Conservation (phyloP, 2,888 invertebrate species). For the Leucophora obtusa region DNA sequence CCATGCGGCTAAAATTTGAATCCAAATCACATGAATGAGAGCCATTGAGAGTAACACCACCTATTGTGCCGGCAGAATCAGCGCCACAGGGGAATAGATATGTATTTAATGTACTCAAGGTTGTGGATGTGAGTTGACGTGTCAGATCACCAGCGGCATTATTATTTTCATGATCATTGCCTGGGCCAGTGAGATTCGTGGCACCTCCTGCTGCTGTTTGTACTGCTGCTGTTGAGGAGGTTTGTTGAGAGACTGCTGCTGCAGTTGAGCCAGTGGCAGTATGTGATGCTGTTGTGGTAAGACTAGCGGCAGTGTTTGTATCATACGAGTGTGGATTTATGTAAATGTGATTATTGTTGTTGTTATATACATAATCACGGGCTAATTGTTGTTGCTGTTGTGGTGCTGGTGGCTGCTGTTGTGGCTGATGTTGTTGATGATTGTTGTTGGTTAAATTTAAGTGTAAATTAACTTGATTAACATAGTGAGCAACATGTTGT, state of each 20-base stretch:
- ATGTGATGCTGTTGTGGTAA: constrained; percentile 67
- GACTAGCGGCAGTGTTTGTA: constrained; percentile 74
- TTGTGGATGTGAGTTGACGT: constrained; percentile 74
- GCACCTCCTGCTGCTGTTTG: constrained; percentile 24
- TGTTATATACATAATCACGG: constrained; percentile 61
- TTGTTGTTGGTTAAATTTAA: constrained; percentile 67
- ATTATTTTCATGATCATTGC: constrained; percentile 66
- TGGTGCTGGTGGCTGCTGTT: constrained; percentile 63
- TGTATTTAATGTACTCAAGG: constrained; percentile 76
- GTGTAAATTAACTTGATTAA: constrained; percentile 70
- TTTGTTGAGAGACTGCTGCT: constrained; percentile 49
- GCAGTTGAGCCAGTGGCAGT: constrained; percentile 71
- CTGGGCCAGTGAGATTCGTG: constrained; percentile 2
- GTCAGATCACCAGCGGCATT: constrained; percentile 67
- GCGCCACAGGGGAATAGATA: constrained; percentile 76
- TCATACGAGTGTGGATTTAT: constrained; percentile 77
- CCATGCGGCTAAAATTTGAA: constrained; percentile 77
- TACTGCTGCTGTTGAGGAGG: constrained; percentile 42
- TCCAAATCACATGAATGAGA: constrained; percentile 75
- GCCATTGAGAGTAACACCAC: constrained; percentile 71
- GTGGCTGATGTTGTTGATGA: constrained; percentile 54
- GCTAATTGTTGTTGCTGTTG: constrained; percentile 49
- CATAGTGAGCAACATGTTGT: constrained; percentile 66
- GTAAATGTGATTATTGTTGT: constrained; percentile 77
- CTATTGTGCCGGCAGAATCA: constrained; percentile 72